phyloP scores from a whole-genome alignment of 2,113 vertebrate genomes.

The Colaptes auratus region DNA sequence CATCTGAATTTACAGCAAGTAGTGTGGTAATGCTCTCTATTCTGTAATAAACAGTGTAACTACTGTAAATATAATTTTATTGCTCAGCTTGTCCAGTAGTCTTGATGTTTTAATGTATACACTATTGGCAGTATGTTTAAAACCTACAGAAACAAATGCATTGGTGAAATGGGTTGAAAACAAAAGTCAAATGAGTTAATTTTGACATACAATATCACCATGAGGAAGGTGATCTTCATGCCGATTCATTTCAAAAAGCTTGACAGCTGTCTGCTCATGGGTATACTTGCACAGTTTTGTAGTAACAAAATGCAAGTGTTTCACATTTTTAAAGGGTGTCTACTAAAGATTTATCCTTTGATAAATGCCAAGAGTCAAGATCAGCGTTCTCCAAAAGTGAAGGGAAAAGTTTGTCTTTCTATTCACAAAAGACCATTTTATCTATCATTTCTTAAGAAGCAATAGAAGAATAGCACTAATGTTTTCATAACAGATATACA shows the following conservation, averaged over 20 bases:
- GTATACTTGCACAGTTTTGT: not conserved
- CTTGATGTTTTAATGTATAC: not conserved
- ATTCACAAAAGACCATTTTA: not conserved
- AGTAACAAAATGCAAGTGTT: not conserved
- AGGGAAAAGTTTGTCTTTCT: not conserved
- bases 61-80: not conserved
- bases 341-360: not conserved
- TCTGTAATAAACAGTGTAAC: not conserved
- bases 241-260: not conserved
- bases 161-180: not conserved
- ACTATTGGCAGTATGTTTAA: not conserved
- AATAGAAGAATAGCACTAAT: not conserved
- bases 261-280: not conserved
- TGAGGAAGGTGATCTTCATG: not conserved
- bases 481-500: not conserved
- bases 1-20: not conserved
- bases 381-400: not conserved
- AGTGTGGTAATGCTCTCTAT: not conserved
- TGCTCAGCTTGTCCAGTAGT: not conserved
- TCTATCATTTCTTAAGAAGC: not conserved
- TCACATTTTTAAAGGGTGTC: not conserved
- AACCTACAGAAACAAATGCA: not conserved
- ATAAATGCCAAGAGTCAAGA: not conserved
- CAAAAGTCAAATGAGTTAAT: not conserved
- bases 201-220: not conserved